phyloP scores from a whole-genome alignment of 2,797 vertebrate genomes.

The Leptoclinus maculatus region DNA sequence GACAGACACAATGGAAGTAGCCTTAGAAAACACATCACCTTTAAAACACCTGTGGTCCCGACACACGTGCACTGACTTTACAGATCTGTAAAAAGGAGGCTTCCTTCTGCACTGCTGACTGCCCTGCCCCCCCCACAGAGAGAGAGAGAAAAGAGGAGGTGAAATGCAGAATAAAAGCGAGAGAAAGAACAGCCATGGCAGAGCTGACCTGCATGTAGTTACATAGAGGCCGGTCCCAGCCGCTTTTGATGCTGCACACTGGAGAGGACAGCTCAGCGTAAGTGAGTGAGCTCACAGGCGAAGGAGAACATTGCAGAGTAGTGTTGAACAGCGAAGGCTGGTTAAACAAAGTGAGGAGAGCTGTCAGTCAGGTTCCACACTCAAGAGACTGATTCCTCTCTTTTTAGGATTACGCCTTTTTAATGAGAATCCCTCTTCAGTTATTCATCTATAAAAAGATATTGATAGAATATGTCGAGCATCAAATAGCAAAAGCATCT shows the following conservation, averaged over 20 bases:
- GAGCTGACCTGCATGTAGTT: conserved; percentile 44
- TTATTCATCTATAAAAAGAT: conserved; percentile 22
- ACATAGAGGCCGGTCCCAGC: conserved; percentile 9
- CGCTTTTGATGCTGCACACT: conserved; percentile 42
- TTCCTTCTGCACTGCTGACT: conserved; percentile 37
- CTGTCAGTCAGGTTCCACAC: conserved; percentile 25
- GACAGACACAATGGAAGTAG: background rate
- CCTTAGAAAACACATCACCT: background rate
- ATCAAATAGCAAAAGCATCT: background rate
- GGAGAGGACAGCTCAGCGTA: conserved; percentile 36
- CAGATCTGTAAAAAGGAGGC: conserved; percentile 39
- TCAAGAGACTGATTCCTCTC: conserved; percentile 8
- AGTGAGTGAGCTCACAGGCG: conserved; percentile 27
- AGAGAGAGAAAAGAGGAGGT: background rate
- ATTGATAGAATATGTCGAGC: background rate
- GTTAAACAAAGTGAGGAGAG: conserved; percentile 3
- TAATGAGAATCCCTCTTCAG: conserved; percentile 1
- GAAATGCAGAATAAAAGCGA: conserved; percentile 33
- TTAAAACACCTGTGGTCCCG: conserved; percentile 6
- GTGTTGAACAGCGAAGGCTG: conserved; percentile 16
- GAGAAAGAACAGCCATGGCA: conserved; percentile 32
- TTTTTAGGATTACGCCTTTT: background rate
- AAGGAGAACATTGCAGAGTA: conserved; percentile 22
- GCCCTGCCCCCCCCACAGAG: conserved; percentile 9
- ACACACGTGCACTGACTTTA: conserved; percentile 39